Percentiles rank a stretch among this genome's conserved stretches.
These are phyloP conservation scores for Macrotus californicus DNA, from an alignment of 2,113 vertebrate species.

Conservation along the genomic window DNA sequence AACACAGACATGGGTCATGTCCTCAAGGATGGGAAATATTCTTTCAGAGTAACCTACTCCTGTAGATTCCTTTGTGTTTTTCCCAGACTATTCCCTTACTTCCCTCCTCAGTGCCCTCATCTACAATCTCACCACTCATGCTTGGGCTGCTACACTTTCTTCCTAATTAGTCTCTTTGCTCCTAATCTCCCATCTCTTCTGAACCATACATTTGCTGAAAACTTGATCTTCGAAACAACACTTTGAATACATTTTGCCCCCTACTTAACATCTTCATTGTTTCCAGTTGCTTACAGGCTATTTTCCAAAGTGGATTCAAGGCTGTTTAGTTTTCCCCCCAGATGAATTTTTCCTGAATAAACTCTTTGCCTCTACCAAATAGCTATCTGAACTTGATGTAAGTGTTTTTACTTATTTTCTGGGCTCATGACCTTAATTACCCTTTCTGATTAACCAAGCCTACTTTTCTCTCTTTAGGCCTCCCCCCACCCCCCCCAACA, in stretches of 20 bases:
- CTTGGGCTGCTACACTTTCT: neutral
- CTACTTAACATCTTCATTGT: neutral
- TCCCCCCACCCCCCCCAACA: neutral
- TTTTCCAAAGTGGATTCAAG: neutral
- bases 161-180: neutral
- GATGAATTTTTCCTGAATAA: neutral
- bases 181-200: neutral
- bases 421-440: neutral
- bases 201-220: constrained; percentile 30
- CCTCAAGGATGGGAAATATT: neutral
- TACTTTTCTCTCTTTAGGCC: neutral
- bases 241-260: neutral
- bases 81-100: neutral
- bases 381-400: neutral
- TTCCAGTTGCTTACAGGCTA: neutral
- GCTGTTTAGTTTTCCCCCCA: neutral
- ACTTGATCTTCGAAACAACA: neutral
- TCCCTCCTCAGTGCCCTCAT: neutral
- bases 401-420: neutral
- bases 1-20: neutral
- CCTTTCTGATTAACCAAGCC: neutral
- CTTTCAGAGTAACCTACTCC: neutral
- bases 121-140: neutral
- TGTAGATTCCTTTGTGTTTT: neutral
- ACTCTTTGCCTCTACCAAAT: neutral